Evolutionary conservation across 2,797 vertebrate genomes (phyloP), one percentile per base, ranked within the genome.

Genomic region (Gorsachius magnificus): DNA sequence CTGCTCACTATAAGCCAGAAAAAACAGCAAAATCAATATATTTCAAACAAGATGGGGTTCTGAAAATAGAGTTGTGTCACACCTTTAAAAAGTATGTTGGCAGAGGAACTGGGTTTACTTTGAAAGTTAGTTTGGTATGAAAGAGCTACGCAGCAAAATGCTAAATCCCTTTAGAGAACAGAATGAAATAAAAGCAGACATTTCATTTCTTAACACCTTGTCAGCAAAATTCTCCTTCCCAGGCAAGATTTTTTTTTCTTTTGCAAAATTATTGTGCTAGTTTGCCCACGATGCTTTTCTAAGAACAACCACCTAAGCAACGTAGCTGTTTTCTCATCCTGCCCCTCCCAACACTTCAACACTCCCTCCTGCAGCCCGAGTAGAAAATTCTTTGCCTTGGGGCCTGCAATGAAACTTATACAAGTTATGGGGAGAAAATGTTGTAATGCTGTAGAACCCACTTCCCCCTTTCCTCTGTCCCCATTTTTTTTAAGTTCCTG

Each of bases 321-420:
- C 10, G 21, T 58, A 96, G 93, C 33, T 93, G 88, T 94, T 96
- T 97, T 97, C 94, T 97, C 96, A 97, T 90, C 91, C 93, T 97
- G 96, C 95, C 94, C 96, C 95, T 97, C 95, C 96, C 97, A 97
- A 92, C 85, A 96, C 93, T 96, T 95, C 93, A 96, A 97, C 95
- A 96, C 95, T 97, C 97, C 93, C 94, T 98, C 85, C 94, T 94
- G 89, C 58, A 95, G 90, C 69, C 81, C 46, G n/a, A 96, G 91
- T 83, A 94, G 83, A 97, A 96, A 96, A 93, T 93, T 90, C 92
- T 90, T 95, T 96, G 96, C 97, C 97, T 96, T 96, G 92, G 83
- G 97, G 91, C 88, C 46, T 88, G 20, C 58, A 91, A 26, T 79
- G 95, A 94, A 96, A 94, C 77, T 96, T 78, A 74, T 65, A 95